These are phyloP conservation scores for Colossoma macropomum DNA, from an alignment of 2,113 vertebrate genomes.

Conservation along the genomic window DNA sequence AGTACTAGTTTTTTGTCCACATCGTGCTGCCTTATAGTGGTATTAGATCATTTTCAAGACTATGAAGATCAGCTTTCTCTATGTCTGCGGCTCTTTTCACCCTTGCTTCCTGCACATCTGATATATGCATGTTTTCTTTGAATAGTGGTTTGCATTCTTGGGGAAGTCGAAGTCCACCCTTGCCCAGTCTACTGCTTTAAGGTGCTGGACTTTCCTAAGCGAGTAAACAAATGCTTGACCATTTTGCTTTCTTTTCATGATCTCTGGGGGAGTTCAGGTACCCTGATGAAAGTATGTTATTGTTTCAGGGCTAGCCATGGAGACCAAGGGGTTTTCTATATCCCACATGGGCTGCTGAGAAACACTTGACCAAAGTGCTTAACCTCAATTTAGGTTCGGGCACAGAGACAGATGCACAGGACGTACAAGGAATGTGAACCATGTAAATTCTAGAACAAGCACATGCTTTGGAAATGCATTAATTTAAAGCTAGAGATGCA, in stretches of 20 bases:
- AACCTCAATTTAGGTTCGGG: conserved; percentile 61
- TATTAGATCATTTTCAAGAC: not conserved
- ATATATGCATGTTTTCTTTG: not conserved
- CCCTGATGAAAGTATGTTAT: conserved; percentile 11
- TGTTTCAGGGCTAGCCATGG: conserved; percentile 6
- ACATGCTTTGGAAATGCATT: not conserved
- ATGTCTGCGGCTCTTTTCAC: not conserved
- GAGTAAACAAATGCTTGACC: conserved; percentile 5
- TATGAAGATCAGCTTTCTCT: not conserved
- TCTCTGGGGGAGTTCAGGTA: not conserved
- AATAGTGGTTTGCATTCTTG: not conserved
- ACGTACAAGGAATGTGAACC: conserved; percentile 46
- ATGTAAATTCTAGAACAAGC: conserved; percentile 30
- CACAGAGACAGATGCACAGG: conserved; percentile 38
- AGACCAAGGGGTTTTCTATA: conserved; percentile 33
- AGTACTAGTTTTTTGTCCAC: too few relatives aligned
- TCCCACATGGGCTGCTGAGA: conserved; percentile 48
- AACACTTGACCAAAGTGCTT: conserved; percentile 59
- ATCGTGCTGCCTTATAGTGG: too few relatives aligned
- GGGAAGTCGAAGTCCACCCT: not conserved
- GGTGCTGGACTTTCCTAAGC: not conserved
- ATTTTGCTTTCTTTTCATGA: conserved; percentile 4
- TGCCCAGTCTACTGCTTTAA: not conserved
- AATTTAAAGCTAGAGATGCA: not conserved
- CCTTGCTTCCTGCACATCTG: not conserved